Conservation (phyloP, 2,888 invertebrate genomes). For the Phaedon cochleariae region DNA sequence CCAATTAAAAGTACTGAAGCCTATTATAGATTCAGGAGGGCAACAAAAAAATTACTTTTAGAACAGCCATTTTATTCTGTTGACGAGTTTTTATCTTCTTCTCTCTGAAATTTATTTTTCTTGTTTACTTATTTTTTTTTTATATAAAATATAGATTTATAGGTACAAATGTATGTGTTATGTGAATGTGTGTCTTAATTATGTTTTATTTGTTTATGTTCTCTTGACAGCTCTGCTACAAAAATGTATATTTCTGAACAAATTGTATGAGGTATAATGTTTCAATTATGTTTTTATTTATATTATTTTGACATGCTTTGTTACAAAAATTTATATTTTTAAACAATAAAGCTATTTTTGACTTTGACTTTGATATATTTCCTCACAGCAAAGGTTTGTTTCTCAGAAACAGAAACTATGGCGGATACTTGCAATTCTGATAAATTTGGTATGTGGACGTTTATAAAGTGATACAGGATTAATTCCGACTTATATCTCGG, state of each 20-base stretch:
- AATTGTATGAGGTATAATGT: not conserved
- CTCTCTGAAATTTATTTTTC: not conserved
- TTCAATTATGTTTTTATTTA: not conserved
- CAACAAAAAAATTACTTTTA: too few relatives aligned
- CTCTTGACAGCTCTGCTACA: not conserved
- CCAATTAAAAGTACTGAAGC: not conserved
- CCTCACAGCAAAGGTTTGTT: too few relatives aligned
- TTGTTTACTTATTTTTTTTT: not conserved
- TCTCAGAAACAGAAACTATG: too few relatives aligned
- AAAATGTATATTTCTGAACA: not conserved
- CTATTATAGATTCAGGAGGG: not conserved
- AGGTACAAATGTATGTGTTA: not conserved
- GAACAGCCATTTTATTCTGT: too few relatives aligned
- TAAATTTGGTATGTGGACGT: too few relatives aligned
- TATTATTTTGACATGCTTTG: not conserved
- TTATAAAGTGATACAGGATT: too few relatives aligned
- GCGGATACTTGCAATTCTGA: too few relatives aligned
- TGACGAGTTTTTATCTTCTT: not conserved
- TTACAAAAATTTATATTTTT: not conserved
- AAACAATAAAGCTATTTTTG: not conserved
- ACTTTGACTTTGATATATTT: not conserved
- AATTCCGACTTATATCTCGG: too few relatives aligned
- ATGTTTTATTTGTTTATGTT: too few relatives aligned
- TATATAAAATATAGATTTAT: not conserved
- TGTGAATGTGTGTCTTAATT: not conserved